A percentile compares a stretch with the other conserved stretches of the same genome.
These are phyloP conservation scores for Rachycentron canadum DNA, from an alignment of 2,797 vertebrate genomes.

Conservation along the genomic window DNA sequence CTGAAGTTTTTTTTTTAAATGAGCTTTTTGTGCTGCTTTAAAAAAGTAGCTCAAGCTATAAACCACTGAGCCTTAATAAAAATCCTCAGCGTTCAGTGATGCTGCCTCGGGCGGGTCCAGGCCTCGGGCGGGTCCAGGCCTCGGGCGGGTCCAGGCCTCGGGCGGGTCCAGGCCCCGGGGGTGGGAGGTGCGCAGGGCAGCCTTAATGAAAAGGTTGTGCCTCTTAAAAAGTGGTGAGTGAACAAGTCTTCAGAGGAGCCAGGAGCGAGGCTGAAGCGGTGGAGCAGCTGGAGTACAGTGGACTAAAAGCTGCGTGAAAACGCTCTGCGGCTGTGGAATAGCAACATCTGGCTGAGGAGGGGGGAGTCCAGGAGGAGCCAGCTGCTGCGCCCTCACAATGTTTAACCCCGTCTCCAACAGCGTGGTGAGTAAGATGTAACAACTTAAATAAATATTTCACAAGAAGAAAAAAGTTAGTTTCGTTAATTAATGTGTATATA, in stretches of 20 bases:
- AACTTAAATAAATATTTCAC: background rate
- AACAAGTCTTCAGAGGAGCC: background rate
- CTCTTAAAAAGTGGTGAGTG: background rate
- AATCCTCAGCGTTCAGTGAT: background rate
- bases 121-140: slow-evolving; percentile 6
- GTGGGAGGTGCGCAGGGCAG: slow-evolving; percentile 61
- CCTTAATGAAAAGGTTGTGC: slow-evolving; percentile 14
- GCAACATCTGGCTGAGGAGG: slow-evolving; percentile 63
- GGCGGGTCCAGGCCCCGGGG: slow-evolving; percentile 46
- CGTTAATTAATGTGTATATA: background rate
- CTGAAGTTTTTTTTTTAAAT: background rate
- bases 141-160: slow-evolving; percentile 17
- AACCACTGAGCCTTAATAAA: rapidly evolving
- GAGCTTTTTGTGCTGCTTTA: background rate
- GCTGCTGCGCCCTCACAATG: slow-evolving; percentile 83
- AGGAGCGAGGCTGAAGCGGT: background rate
- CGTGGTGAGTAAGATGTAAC: slow-evolving; percentile 83
- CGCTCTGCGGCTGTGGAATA: slow-evolving; percentile 22
- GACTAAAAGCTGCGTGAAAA: slow-evolving; percentile 4
- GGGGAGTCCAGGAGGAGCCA: slow-evolving; percentile 89
- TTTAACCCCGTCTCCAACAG: slow-evolving; percentile 83
- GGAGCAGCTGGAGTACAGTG: background rate
- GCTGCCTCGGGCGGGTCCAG: slow-evolving; percentile 55
- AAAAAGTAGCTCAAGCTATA: no score
- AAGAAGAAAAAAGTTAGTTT: background rate